Evolutionary conservation across 92 coral and sea anemone species (phyloP), one percentile per base, ranked within the genome.

Genomic region (Porites divaricata): DNA sequence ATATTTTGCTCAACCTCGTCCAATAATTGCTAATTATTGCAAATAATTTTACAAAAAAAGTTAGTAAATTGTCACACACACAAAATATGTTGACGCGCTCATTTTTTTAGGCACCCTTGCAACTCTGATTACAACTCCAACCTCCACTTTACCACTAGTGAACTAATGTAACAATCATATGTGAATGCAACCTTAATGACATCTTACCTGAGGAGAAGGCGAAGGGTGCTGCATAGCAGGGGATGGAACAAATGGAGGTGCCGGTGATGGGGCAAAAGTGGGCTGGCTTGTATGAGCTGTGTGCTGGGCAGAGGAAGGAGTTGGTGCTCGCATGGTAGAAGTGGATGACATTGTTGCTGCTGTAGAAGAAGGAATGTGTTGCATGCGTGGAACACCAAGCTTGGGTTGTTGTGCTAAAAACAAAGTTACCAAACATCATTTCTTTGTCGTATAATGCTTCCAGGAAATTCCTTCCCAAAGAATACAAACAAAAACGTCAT

Each of bases 231-330:
- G 90, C 63, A 85, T 77, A 16, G 95, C 98, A 17, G 99, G 99
- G 8, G 99, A 97, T 8, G 91, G 93, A 1, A 80, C 92, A 84
- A 93, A 90, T 4, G 90, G 91, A 4, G 45, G 45, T 35, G 95
- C 98, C 11, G 98, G 98, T 72, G 99, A 95, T 51, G 97, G 98
- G 54, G 96, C 92, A 69, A 95, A 63, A 7, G 94, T 88, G 62
- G 68, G 82, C 70, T 88, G 95, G 74, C 89, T 81, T 50, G 91
- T 93, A 52, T 95, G 98, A 71, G 98, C 90, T 49, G 98, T 90
- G 79, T 91, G 92, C 21, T 92, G 92, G 22, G 85, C 91, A 22
- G 92, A 79, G 25, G 92, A 79, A 35, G 92, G 91, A 15, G 95
- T 85, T 23, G 86, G 92, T 22, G 84, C 90, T n/a, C 90, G 83